These are phyloP conservation scores for Drosophila peninsularis DNA, from an alignment of 2,888 invertebrate genomes.

Conservation along the genomic window DNA sequence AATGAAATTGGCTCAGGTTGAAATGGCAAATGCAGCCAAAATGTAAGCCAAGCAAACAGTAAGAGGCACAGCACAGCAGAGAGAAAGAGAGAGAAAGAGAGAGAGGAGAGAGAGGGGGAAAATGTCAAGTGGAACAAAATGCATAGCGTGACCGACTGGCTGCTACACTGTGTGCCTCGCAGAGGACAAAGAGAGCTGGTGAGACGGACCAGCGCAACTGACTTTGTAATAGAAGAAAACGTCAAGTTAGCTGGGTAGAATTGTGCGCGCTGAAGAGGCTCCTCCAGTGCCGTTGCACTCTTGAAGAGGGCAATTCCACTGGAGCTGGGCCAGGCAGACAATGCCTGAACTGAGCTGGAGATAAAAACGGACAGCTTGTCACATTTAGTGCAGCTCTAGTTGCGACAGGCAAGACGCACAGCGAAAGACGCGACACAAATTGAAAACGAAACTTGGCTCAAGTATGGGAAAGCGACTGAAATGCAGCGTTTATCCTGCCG, in stretches of 20 bases:
- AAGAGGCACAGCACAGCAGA: background rate
- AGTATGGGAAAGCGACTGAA: slow-evolving; percentile 21
- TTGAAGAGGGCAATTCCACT: slow-evolving; percentile 23
- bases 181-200: slow-evolving; percentile 9
- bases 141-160: slow-evolving; percentile 38
- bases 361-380: slow-evolving; percentile 51
- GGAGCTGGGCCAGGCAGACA: slow-evolving; percentile 4
- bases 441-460: slow-evolving; percentile 61
- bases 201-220: slow-evolving; percentile 22
- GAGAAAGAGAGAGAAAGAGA: background rate
- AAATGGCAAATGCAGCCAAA: slow-evolving; percentile 27
- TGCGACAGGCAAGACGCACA: slow-evolving; percentile 28
- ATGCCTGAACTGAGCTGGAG: slow-evolving; percentile 2
- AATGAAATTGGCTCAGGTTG: slow-evolving; percentile 32
- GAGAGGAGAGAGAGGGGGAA: background rate
- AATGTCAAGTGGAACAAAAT: slow-evolving; percentile 61
- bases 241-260: slow-evolving; percentile 37
- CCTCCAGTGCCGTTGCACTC: slow-evolving; percentile 3
- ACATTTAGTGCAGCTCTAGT: slow-evolving; percentile 50
- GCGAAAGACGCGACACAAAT: slow-evolving; percentile 58
- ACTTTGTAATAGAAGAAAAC: slow-evolving; percentile 33
- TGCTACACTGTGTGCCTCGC: slow-evolving; percentile 30
- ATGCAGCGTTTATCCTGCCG: slow-evolving; percentile 33
- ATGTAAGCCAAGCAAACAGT: slow-evolving; percentile 22
- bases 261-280: slow-evolving; percentile 15